phyloP scores from a whole-genome alignment of 2,888 invertebrate genomes.

The Drosophila percnosoma region DNA sequence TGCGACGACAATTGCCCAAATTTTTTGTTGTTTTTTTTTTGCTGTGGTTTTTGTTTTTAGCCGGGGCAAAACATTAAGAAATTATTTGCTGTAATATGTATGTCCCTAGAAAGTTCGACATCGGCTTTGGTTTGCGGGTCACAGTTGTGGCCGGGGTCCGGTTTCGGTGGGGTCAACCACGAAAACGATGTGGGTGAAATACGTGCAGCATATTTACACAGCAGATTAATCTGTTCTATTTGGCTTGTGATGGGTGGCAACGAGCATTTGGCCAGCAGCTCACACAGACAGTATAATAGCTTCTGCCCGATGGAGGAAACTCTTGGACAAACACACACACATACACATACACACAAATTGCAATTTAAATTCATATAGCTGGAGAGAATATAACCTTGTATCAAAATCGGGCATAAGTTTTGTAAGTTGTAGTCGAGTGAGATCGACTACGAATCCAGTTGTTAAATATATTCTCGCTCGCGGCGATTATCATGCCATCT shows the following conservation, averaged over 20 bases:
- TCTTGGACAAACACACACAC: neutral
- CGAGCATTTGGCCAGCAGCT: slow-evolving; percentile 27
- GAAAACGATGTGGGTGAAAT: slow-evolving; percentile 38
- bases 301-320: neutral
- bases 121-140: slow-evolving; percentile 11
- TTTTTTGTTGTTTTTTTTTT: neutral
- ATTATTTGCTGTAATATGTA: slow-evolving; percentile 47
- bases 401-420: neutral
- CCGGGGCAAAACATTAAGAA: slow-evolving; percentile 43
- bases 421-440: too few relatives aligned
- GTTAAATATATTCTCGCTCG: too few relatives aligned
- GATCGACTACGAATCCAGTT: too few relatives aligned
- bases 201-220: slow-evolving; percentile 66
- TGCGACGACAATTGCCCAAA: slow-evolving; percentile 37
- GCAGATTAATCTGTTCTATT: slow-evolving; percentile 62
- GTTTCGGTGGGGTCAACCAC: neutral
- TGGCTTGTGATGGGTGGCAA: slow-evolving; percentile 14
- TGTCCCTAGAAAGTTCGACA: slow-evolving; percentile 10
- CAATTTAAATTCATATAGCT: neutral
- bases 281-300: slow-evolving; percentile 13
- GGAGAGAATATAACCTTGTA: neutral
- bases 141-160: neutral
- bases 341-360: neutral
- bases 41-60: slow-evolving; percentile 6
- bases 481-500: too few relatives aligned